These are phyloP conservation scores for Eleginops maclovinus DNA, from an alignment of 2,113 vertebrate genomes.

Conservation along the genomic window DNA sequence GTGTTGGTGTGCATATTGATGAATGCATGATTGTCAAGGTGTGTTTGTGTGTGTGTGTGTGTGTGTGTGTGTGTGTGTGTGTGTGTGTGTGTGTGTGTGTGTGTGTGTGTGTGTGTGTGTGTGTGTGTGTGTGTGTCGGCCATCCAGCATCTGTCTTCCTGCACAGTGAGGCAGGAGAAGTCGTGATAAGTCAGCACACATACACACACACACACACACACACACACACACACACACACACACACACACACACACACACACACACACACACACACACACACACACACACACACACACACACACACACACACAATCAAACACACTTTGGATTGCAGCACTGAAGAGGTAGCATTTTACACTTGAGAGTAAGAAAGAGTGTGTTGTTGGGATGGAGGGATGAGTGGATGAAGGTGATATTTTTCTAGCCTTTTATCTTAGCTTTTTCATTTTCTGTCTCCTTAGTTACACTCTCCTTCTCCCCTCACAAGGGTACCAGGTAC, in stretches of 20 bases:
- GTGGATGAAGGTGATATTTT: not conserved
- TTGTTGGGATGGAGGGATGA: constrained; percentile 21
- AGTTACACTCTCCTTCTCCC: constrained; percentile 13
- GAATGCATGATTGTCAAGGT: not conserved
- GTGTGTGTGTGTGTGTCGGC: not conserved
- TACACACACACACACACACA: too few relatives aligned
- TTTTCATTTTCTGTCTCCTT: constrained; percentile 7
- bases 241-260: not conserved
- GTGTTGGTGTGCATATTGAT: not conserved
- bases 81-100: not conserved
- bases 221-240: too few relatives aligned
- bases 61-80: not conserved
- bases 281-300: constrained; percentile 11
- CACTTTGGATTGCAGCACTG: constrained; percentile 1
- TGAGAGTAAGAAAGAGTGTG: not conserved
- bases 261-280: constrained; percentile 4
- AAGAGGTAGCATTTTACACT: constrained; percentile 34
- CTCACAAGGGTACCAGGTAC: constrained; percentile 59
- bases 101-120: not conserved
- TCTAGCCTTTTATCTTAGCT: constrained; percentile 25
- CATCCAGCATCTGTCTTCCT: constrained; percentile 34
- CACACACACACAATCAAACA: constrained; percentile 6
- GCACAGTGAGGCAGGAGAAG: constrained; percentile 42
- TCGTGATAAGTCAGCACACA: constrained; percentile 67
- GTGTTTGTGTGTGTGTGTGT: not conserved